phyloP scores from a whole-genome alignment of 2,113 vertebrate species.

The Malurus cyaneus region DNA sequence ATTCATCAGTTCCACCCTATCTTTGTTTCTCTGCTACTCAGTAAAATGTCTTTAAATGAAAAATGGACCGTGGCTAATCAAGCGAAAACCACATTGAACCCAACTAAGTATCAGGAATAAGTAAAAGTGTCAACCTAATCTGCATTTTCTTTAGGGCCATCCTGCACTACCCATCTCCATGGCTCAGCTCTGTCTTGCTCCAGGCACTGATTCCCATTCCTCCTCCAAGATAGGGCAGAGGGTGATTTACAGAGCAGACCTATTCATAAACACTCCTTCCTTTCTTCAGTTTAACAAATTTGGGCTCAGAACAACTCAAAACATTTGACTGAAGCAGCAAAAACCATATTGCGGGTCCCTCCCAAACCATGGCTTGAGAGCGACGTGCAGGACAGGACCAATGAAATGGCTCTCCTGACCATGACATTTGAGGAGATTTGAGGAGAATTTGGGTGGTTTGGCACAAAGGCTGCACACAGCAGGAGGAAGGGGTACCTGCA shows the following conservation, averaged over 20 bases:
- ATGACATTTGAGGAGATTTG: background rate
- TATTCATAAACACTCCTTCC: background rate
- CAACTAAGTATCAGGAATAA: background rate
- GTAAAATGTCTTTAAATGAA: background rate
- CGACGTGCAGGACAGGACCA: fast-evolving
- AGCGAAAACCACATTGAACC: background rate
- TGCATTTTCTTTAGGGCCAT: background rate
- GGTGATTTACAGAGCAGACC: background rate
- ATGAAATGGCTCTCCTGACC: background rate
- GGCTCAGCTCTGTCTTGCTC: background rate
- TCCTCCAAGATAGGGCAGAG: background rate
- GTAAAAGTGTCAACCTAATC: background rate
- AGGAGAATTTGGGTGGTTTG: background rate
- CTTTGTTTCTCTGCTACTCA: background rate
- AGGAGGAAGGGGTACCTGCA: constrained; percentile 85
- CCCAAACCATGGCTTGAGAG: fast-evolving
- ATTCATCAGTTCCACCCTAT: background rate
- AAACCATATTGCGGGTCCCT: background rate
- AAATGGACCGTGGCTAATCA: background rate
- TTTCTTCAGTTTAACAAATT: background rate
- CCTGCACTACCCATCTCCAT: background rate
- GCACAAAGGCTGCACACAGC: background rate
- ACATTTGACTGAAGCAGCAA: background rate
- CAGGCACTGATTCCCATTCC: background rate
- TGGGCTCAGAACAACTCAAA: background rate